A percentile compares a stretch with the other conserved stretches of the same genome.
phyloP scores from a whole-genome alignment of 2,888 invertebrate genomes.

The Gandaritis pyraliata region DNA sequence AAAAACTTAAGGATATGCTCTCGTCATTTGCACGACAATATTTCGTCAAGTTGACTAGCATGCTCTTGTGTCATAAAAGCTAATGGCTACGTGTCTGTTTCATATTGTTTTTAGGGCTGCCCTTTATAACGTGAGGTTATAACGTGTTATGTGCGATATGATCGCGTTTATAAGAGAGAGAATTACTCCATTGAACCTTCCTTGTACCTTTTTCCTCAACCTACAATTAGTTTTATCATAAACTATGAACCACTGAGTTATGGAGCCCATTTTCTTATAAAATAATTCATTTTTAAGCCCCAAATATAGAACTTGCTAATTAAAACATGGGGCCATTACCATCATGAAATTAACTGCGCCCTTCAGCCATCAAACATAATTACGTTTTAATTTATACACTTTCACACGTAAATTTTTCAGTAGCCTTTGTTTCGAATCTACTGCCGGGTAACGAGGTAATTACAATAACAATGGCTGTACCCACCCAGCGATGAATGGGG shows the following conservation, averaged over 20 bases:
- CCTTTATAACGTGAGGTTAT: conserved; percentile 47
- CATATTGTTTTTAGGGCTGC: conserved; percentile 61
- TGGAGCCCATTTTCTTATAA: conserved; percentile 15
- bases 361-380: conserved; percentile 43
- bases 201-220: conserved; percentile 19
- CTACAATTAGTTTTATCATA: conserved; percentile 23
- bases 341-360: conserved; percentile 37
- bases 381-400: conserved; percentile 47
- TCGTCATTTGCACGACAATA: conserved; percentile 47
- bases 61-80: conserved; percentile 60
- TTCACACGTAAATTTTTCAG: conserved; percentile 45
- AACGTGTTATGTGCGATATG: conserved; percentile 47
- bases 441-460: conserved; percentile 68
- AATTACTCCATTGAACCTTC: conserved; percentile 29
- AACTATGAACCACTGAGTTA: conserved; percentile 16
- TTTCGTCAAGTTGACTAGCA: conserved; percentile 46
- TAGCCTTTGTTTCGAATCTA: conserved; percentile 45
- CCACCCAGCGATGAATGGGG: conserved; percentile 53
- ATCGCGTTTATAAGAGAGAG: conserved; percentile 39
- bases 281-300: conserved; percentile 35
- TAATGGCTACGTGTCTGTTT: conserved; percentile 59
- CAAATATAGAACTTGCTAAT: conserved; percentile 36
- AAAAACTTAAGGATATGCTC: conserved; percentile 17
- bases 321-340: conserved; percentile 40
- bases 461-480: conserved; percentile 67